Conservation (phyloP, 1,140 invertebrate genomes). For the Atta colombica region DNA sequence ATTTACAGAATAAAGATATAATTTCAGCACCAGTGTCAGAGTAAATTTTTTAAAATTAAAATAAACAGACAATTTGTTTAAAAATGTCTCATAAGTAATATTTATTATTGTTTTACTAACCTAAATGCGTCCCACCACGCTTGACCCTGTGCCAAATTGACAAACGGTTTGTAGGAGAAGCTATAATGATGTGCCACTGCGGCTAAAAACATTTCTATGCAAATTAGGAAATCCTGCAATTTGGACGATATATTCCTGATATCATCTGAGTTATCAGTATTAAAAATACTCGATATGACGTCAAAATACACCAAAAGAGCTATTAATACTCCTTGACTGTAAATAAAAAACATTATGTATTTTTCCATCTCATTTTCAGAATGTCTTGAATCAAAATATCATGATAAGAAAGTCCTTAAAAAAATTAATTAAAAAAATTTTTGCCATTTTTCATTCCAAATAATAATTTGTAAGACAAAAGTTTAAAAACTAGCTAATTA, state of each 20-base stretch:
- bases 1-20: not conserved
- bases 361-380: not conserved
- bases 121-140: constrained; percentile 88
- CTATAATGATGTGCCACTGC: constrained; percentile 98
- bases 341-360: constrained; percentile 78
- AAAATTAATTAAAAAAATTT: no score
- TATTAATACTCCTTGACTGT: constrained; percentile 96
- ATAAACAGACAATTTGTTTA: not conserved
- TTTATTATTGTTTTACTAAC: constrained; percentile 67
- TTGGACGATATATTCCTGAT: constrained; percentile 92
- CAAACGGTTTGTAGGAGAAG: constrained; percentile 96
- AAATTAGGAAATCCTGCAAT: constrained; percentile 98
- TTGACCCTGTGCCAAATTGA: constrained; percentile 86
- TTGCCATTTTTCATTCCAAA: no score
- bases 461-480: no score
- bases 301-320: constrained; percentile 93
- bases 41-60: not conserved
- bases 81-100: not conserved
- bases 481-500: no score
- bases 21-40: not conserved
- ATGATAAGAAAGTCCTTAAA: no score
- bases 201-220: constrained; percentile 99
- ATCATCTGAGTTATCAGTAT: constrained; percentile 89
- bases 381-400: no score
- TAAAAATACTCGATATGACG: constrained; percentile 91